Conservation (phyloP, 92 coral and sea anemone genomes). For the Isaurus tuberculatus region DNA sequence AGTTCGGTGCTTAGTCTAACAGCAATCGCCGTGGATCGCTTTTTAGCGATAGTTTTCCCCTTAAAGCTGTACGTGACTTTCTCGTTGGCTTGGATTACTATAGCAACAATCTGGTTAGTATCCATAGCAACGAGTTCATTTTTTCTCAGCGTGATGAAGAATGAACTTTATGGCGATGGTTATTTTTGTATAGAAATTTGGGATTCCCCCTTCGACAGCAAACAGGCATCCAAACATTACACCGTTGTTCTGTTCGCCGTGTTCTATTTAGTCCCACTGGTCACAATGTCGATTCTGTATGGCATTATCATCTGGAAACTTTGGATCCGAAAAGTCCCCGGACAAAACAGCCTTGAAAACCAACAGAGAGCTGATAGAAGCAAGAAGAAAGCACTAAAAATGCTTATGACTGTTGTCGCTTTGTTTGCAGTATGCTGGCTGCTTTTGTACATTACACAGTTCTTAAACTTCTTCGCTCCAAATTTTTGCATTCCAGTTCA, state of each 20-base stretch:
- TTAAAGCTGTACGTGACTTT: constrained; percentile 78
- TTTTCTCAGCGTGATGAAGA: constrained; percentile 64
- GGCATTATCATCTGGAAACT: constrained; percentile 72
- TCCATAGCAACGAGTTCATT: constrained; percentile 69
- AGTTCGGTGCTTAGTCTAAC: constrained; percentile 80
- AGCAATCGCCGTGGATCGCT: constrained; percentile 85
- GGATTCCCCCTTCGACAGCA: constrained; percentile 48
- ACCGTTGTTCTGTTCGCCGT: constrained; percentile 70
- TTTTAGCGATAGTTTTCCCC: constrained; percentile 77
- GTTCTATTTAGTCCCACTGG: constrained; percentile 74
- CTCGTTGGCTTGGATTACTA: constrained; percentile 63
- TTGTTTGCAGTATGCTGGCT: constrained; percentile 88
- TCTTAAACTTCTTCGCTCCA: constrained; percentile 65
- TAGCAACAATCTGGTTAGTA: constrained; percentile 71
- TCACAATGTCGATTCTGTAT: constrained; percentile 67
- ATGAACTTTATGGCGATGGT: not conserved
- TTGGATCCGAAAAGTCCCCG: constrained; percentile 90
- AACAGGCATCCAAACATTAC: constrained; percentile 56
- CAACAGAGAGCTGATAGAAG: constrained; percentile 75
- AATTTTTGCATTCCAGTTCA: constrained; percentile 54
- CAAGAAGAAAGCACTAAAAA: constrained; percentile 81
- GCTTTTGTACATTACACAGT: constrained; percentile 70
- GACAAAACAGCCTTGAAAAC: constrained; percentile 71
- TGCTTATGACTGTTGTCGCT: constrained; percentile 77
- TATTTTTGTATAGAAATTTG: constrained; percentile 68